These are phyloP conservation scores for Synanthedon vespiformis DNA, from an alignment of 2,888 invertebrate species.

Conservation along the genomic window DNA sequence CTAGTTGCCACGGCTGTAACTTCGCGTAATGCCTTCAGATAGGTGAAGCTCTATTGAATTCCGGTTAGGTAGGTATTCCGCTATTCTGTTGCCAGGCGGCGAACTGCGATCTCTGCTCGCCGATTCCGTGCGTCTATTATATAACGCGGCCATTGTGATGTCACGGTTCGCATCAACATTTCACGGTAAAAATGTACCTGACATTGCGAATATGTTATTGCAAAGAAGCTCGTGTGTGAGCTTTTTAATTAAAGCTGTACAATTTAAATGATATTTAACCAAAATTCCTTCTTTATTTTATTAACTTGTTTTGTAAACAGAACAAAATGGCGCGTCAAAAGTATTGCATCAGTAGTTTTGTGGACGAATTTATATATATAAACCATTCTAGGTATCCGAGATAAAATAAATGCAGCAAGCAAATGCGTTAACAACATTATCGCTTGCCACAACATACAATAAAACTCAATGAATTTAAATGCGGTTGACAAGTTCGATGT, in stretches of 20 bases:
- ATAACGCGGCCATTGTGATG: slow-evolving; percentile 33
- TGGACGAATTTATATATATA: no score
- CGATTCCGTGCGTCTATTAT: slow-evolving; percentile 28
- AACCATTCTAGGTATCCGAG: no score
- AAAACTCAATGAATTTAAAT: no score
- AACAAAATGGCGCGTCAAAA: no score
- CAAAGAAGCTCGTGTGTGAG: background rate
- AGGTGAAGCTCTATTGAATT: slow-evolving; percentile 35
- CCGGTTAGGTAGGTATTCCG: slow-evolving; percentile 35
- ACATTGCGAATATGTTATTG: background rate
- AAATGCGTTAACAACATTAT: no score
- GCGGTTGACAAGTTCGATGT: no score
- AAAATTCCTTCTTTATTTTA: no score
- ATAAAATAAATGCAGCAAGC: no score
- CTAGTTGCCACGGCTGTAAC: slow-evolving; percentile 16
- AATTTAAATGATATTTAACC: no score
- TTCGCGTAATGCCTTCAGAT: slow-evolving; percentile 26
- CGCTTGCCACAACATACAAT: no score
- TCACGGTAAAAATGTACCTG: background rate
- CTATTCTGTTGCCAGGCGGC: slow-evolving; percentile 46
- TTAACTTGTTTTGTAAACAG: no score
- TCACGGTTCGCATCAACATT: slow-evolving; percentile 13
- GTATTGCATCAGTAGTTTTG: no score
- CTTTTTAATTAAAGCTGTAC: background rate
- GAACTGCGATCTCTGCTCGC: slow-evolving; percentile 21